A percentile compares a stretch with the other conserved stretches of the same genome.
Evolutionary conservation across 2,888 invertebrate species (phyloP).

Genomic region (Tiliacea citrago): DNA sequence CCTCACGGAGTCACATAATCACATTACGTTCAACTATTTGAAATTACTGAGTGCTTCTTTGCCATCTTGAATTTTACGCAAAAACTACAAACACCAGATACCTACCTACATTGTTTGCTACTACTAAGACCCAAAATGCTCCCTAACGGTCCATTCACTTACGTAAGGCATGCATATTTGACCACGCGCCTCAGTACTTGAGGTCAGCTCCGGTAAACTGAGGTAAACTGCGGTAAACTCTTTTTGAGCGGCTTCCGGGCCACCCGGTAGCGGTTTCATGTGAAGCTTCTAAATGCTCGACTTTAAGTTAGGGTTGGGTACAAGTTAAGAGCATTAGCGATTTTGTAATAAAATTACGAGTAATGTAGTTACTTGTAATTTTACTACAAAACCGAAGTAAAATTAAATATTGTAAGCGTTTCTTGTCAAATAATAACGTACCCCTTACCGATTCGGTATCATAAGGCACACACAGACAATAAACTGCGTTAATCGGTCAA

Average conservation of each 20-base stretch:
- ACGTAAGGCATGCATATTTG: constrained; percentile 39
- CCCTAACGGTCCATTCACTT: neutral
- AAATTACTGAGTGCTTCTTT: too few species aligned
- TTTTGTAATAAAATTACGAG: too few species aligned
- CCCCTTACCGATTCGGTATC: neutral
- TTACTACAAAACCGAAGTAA: too few species aligned
- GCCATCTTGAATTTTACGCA: too few species aligned
- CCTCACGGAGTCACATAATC: too few species aligned
- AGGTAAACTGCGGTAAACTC: constrained; percentile 45
- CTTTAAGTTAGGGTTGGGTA: constrained; percentile 49
- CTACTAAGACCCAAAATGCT: neutral
- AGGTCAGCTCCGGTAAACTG: constrained; percentile 47
- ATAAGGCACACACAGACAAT: neutral
- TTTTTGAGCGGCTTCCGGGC: constrained; percentile 73
- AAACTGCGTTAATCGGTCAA: neutral
- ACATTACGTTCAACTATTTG: too few species aligned
- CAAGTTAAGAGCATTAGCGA: constrained; percentile 19
- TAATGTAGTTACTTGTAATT: too few species aligned
- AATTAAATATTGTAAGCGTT: too few species aligned
- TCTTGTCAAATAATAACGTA: neutral
- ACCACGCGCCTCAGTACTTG: constrained; percentile 19
- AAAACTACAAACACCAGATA: too few species aligned
- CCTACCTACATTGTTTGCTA: neutral
- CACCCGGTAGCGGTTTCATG: constrained; percentile 69
- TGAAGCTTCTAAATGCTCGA: constrained; percentile 57